Percentiles rank a stretch among this genome's conserved stretches.
Conservation (phyloP, 2,797 vertebrate species). For the Rhyacichthys aspro region DNA sequence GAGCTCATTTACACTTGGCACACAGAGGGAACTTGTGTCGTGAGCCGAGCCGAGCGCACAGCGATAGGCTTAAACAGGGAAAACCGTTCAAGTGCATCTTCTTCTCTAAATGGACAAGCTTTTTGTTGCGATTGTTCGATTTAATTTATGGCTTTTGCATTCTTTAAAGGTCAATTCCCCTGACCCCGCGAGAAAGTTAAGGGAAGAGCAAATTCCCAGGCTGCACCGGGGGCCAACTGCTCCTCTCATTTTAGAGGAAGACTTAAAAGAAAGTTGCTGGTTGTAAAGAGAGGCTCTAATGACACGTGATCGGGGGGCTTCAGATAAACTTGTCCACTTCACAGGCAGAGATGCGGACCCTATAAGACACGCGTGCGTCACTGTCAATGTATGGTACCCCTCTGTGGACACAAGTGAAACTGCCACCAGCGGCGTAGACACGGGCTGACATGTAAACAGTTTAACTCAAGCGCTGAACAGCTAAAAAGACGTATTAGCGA, state of each 20-base stretch:
- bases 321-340: slow-evolving; percentile 51
- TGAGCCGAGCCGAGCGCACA: slow-evolving; percentile 29
- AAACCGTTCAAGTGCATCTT: slow-evolving; percentile 89
- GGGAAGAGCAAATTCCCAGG: slow-evolving; percentile 84
- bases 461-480: slow-evolving; percentile 20
- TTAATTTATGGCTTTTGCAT: slow-evolving; percentile 97
- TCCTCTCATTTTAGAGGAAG: slow-evolving; percentile 1
- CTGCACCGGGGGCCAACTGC: slow-evolving; percentile 36
- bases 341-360: slow-evolving; percentile 24
- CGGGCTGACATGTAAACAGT: slow-evolving; percentile 53
- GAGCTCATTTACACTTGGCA: slow-evolving; percentile 37
- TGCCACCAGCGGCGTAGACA: slow-evolving; percentile 67
- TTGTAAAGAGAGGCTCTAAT: slow-evolving; percentile 7
- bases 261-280: not conserved
- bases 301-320: slow-evolving; percentile 32
- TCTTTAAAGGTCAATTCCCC: slow-evolving; percentile 94
- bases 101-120: slow-evolving; percentile 89
- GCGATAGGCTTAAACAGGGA: slow-evolving; percentile 76
- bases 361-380: slow-evolving; percentile 46
- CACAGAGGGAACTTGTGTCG: slow-evolving; percentile 24
- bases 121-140: slow-evolving; percentile 84
- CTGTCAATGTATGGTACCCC: slow-evolving; percentile 85
- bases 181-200: slow-evolving; percentile 91
- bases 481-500: not conserved
- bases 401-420: slow-evolving; percentile 82